phyloP scores from a whole-genome alignment of 2,113 vertebrate species.

The Tautogolabrus adspersus region DNA sequence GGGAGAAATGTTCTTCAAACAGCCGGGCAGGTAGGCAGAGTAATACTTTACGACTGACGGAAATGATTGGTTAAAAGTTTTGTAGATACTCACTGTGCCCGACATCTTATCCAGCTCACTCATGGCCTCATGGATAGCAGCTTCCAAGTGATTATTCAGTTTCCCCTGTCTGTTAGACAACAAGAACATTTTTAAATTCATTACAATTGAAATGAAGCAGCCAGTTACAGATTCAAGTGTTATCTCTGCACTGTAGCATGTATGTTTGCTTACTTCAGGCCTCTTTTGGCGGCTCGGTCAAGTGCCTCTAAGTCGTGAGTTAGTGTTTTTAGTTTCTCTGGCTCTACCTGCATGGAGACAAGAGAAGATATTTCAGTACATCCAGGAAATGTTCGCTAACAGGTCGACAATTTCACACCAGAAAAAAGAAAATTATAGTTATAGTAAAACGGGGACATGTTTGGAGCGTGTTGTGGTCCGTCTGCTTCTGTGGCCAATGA shows the following conservation, averaged over 20 bases:
- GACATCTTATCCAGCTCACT: conserved; percentile 98
- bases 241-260: too few relatives aligned
- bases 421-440: neutral
- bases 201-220: too few relatives aligned
- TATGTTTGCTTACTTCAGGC: conserved; percentile 90
- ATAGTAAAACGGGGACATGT: too few relatives aligned
- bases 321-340: conserved; percentile 96
- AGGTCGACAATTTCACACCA: neutral
- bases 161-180: conserved; percentile 89
- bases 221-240: too few relatives aligned
- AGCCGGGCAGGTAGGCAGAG: neutral
- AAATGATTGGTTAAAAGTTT: neutral
- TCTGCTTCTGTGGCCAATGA: conserved; percentile 5
- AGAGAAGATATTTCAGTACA: conserved; percentile 40
- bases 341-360: conserved; percentile 90
- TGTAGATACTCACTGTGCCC: conserved; percentile 90
- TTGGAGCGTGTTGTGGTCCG: conserved; percentile 8
- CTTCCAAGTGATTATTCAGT: conserved; percentile 99
- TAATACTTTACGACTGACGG: neutral
- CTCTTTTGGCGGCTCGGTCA: conserved; percentile 91
- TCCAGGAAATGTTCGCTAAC: neutral
- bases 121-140: conserved; percentile 99
- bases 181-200: neutral
- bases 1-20: neutral
- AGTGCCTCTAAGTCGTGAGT: conserved; percentile 97